A percentile compares a stretch with the other conserved stretches of the same genome.
Evolutionary conservation across 2,797 vertebrate species (phyloP).

Genomic region (Capromys pilorides): DNA sequence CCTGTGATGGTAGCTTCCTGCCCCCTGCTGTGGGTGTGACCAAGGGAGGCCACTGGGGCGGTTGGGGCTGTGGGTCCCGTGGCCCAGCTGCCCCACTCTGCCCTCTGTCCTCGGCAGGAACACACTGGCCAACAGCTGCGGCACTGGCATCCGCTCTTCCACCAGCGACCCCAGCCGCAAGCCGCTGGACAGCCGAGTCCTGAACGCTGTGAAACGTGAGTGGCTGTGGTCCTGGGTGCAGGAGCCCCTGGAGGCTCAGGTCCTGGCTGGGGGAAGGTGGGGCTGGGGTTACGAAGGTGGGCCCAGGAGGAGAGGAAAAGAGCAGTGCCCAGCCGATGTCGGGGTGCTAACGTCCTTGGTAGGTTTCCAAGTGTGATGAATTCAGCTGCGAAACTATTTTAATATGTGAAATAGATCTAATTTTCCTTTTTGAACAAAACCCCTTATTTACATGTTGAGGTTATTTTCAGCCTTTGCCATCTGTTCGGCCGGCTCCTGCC

Average conservation of each 20-base stretch:
- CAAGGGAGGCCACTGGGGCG: not conserved
- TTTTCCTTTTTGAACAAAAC: constrained; percentile 82
- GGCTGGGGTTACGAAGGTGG: not conserved
- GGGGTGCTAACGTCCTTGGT: constrained; percentile 74
- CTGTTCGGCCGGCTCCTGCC: constrained; percentile 72
- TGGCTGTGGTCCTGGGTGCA: not conserved
- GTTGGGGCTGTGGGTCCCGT: not conserved
- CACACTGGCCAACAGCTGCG: constrained; percentile 98
- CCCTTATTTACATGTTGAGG: constrained; percentile 80
- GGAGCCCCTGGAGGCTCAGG: not conserved
- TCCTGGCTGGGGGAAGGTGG: not conserved
- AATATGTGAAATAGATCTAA: constrained; percentile 77
- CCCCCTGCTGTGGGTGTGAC: rapidly evolving
- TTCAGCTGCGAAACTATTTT: constrained; percentile 73
- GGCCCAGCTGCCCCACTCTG: not conserved
- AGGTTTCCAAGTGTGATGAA: constrained; percentile 64
- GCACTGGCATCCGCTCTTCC: constrained; percentile 98
- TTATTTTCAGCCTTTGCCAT: constrained; percentile 82
- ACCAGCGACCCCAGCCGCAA: constrained; percentile 98
- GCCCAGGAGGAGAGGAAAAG: not conserved
- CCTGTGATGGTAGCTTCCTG: not conserved
- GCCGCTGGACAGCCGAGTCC: constrained; percentile 98
- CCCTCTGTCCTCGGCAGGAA: constrained; percentile 88
- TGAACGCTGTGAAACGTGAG: constrained; percentile 99
- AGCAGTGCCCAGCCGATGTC: constrained; percentile 10